These are phyloP conservation scores for Miltochrista miniata DNA, from an alignment of 2,888 invertebrate species.

Conservation along the genomic window DNA sequence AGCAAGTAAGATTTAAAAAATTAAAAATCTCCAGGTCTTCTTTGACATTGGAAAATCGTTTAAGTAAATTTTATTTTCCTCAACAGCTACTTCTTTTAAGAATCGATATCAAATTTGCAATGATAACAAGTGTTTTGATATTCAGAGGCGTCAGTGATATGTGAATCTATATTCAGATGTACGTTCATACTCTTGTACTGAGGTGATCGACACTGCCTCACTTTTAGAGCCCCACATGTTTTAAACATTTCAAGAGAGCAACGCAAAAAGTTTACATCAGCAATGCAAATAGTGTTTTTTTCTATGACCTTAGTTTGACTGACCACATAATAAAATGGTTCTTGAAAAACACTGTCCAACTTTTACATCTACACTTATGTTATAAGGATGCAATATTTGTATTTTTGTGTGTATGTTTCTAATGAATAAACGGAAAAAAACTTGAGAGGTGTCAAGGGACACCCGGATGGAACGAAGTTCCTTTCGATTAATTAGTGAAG, in stretches of 20 bases:
- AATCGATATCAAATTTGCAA: constrained; percentile 21
- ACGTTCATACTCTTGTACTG: constrained; percentile 35
- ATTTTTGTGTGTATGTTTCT: too few relatives aligned
- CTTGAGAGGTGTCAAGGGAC: too few relatives aligned
- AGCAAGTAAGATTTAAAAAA: neutral
- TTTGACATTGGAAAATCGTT: neutral
- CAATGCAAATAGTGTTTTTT: constrained; percentile 65
- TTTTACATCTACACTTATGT: too few relatives aligned
- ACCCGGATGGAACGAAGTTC: too few relatives aligned
- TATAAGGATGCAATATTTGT: too few relatives aligned
- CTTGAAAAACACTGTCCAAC: constrained; percentile 29
- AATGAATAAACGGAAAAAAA: too few relatives aligned
- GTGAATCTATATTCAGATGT: constrained; percentile 34
- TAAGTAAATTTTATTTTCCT: too few relatives aligned
- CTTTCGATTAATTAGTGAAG: too few relatives aligned
- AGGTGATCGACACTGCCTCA: constrained; percentile 68
- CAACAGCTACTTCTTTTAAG: constrained; percentile 8
- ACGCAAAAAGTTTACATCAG: constrained; percentile 72
- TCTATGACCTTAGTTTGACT: constrained; percentile 74
- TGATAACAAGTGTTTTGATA: constrained; percentile 26
- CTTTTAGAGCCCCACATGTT: constrained; percentile 64
- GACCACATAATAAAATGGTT: constrained; percentile 55
- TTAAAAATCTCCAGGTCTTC: neutral
- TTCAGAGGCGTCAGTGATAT: constrained; percentile 24
- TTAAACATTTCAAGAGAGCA: constrained; percentile 64